Base-by-base conservation (phyloP, 2,797 vertebrate genomes). In the Rhabdomys pumilio region DNA sequence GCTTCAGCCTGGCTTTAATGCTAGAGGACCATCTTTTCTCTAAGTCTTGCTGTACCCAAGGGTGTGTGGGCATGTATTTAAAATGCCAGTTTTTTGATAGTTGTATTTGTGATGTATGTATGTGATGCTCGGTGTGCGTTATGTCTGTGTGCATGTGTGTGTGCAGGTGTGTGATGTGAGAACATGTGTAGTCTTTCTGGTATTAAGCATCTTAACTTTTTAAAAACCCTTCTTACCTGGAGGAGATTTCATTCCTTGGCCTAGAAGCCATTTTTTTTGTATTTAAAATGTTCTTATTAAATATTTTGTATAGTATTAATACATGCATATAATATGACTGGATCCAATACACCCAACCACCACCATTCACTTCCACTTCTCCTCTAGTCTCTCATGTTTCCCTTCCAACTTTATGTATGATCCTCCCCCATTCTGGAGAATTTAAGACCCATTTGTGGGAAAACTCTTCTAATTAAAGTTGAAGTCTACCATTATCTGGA, bases 241-340 rank as follows among this genome's bases (percentile, higher is more conserved):
- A 85, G 12, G 63, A 53, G 44, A 85, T 2, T 85, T 50, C 34
- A 85, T 69, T 50, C 44, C 31, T 85, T n/a, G 12, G 44, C 31
- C 31, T n/a, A 47, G 3, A 84, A 85, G 1, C 63, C 19, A 53
- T 24, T 44, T 73, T 31, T 85, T 85, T 69, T 24, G 3, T 4
- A n/a, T 85, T 24, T n/a, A 14, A 67, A n/a, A 24, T 4, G 34
- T 67, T 67, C 29, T 20, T 85, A n/a, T 50, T 69, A 85, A 85
- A 24, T n/a, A 67, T 67, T 85, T 50, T 85, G 47, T 84, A 47
- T 84, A 84, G 41, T 47, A 84, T 65, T 85, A 69, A n/a, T 85
- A 67, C 20, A n/a, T 67, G 44, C 44, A n/a, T 67, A 69, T 24
- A n/a, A 67, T 50, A 15, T 41, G 47, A 53, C 50, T 34, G 26